Percentiles rank a stretch among this genome's conserved stretches.
phyloP scores from a whole-genome alignment of 1,140 invertebrate genomes.

The Eubasilissa regina region DNA sequence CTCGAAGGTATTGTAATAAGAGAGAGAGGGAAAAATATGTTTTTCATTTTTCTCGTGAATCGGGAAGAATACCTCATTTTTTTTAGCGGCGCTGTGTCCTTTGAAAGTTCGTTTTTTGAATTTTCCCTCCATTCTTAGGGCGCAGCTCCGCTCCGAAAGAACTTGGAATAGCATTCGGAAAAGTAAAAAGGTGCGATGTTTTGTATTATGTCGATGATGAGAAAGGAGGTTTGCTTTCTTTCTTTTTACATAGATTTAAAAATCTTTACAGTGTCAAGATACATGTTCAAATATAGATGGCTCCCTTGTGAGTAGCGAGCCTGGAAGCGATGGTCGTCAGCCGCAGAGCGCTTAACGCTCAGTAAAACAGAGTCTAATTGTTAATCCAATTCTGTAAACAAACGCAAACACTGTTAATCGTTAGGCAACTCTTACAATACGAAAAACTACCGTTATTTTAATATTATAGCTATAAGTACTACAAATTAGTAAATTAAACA shows the following conservation, averaged over 20 bases:
- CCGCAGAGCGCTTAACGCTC: slow-evolving; percentile 17
- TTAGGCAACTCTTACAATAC: too few relatives aligned
- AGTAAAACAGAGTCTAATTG: not conserved
- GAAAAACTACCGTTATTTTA: too few relatives aligned
- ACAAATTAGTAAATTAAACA: too few relatives aligned
- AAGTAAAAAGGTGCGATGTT: not conserved
- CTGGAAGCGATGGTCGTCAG: not conserved
- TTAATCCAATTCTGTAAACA: too few relatives aligned
- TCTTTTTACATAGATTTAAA: too few relatives aligned
- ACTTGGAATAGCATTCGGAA: not conserved
- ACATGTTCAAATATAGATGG: not conserved
- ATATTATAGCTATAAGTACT: too few relatives aligned
- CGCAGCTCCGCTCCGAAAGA: not conserved
- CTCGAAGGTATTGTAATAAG: not conserved
- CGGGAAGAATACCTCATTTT: slow-evolving; percentile 42
- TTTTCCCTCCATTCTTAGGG: slow-evolving; percentile 15
- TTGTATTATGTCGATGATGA: too few relatives aligned
- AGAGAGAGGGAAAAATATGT: slow-evolving; percentile 2
- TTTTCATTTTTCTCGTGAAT: not conserved
- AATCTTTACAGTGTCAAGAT: too few relatives aligned
- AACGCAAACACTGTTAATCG: too few relatives aligned
- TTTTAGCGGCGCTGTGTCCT: slow-evolving; percentile 28
- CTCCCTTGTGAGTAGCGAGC: not conserved
- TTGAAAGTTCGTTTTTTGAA: slow-evolving; percentile 21
- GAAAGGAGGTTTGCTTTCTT: too few relatives aligned